Conservation (phyloP, 2,888 invertebrate species). For the Ypsolopha sequella region DNA sequence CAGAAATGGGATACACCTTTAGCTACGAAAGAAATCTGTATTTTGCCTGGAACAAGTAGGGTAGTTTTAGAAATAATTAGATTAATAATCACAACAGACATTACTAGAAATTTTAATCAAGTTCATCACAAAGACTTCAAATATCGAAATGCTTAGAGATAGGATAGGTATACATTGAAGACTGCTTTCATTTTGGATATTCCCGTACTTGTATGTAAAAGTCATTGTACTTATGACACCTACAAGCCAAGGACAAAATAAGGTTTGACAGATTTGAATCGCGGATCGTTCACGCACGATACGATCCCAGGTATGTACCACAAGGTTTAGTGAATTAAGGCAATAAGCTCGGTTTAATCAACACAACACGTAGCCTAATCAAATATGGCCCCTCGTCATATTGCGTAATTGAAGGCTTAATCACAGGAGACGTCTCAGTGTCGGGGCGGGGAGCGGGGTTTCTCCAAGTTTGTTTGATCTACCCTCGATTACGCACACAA, state of each 20-base stretch:
- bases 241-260: constrained; percentile 28
- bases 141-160: no score
- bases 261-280: constrained; percentile 21
- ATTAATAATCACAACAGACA: no score
- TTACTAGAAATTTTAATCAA: no score
- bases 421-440: constrained; percentile 55
- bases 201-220: no score
- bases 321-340: constrained; percentile 53
- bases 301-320: constrained; percentile 20
- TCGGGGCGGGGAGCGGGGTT: constrained; percentile 22
- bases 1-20: no score
- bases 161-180: no score
- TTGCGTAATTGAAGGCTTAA: constrained; percentile 66
- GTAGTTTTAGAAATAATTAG: no score
- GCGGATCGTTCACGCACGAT: constrained; percentile 19
- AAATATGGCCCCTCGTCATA: constrained; percentile 66
- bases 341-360: constrained; percentile 67
- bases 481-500: constrained; percentile 34
- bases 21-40: no score
- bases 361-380: constrained; percentile 66
- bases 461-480: constrained; percentile 46
- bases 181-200: no score
- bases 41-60: no score
- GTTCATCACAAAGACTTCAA: no score
- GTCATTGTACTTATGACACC: no score